A percentile compares a stretch with the other conserved stretches of the same genome.
Conservation (phyloP, 2,113 vertebrate species). For the Mungos mungo region DNA sequence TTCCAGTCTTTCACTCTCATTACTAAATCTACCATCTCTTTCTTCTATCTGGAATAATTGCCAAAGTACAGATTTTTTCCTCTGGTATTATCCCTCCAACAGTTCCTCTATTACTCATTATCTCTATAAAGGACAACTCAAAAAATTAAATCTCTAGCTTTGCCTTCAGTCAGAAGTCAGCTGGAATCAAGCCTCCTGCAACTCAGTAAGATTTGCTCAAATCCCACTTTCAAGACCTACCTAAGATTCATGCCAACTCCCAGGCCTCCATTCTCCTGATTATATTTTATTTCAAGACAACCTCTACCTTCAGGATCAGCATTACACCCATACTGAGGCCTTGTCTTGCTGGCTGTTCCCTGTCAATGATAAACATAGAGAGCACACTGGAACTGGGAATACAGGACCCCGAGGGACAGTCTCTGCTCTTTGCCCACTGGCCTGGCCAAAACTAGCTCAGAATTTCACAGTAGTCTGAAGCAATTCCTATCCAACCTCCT, state of each 20-base stretch:
- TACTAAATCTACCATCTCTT: neutral
- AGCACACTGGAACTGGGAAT: no score
- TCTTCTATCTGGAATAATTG: conserved; percentile 16
- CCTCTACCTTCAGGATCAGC: neutral
- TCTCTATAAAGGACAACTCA: neutral
- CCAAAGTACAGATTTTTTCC: neutral
- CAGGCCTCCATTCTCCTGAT: neutral
- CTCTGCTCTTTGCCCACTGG: neutral
- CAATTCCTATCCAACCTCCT: neutral
- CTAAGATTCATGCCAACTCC: neutral
- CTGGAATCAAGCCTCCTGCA: neutral
- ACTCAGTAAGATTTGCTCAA: neutral
- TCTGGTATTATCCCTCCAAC: neutral
- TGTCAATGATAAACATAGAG: neutral
- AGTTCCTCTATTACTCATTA: neutral
- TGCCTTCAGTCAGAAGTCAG: neutral
- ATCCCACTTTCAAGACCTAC: neutral
- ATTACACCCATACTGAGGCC: neutral
- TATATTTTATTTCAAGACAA: neutral
- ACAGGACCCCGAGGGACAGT: neutral
- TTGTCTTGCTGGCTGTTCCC: neutral
- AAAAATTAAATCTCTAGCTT: conserved; percentile 30
- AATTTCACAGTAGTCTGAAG: neutral
- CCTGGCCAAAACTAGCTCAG: neutral
- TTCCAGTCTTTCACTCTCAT: neutral